A percentile compares a stretch with the other conserved stretches of the same genome.
phyloP scores from a whole-genome alignment of 2,888 invertebrate genomes.

The Yponomeuta sedellus region DNA sequence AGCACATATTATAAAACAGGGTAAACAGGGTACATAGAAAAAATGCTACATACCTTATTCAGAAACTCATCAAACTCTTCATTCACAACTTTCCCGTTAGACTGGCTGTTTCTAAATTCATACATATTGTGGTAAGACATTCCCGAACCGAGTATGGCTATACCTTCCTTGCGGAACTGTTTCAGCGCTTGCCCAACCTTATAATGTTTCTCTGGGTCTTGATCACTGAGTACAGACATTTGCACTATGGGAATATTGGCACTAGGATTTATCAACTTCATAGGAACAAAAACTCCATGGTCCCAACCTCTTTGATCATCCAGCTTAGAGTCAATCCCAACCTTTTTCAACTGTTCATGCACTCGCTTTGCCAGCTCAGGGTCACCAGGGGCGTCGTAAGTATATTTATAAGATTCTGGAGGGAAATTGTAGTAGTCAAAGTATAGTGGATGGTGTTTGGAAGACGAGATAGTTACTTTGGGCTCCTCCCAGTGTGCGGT shows the following conservation, averaged over 20 bases:
- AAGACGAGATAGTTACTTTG: slow-evolving; percentile 61
- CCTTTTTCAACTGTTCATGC: slow-evolving; percentile 43
- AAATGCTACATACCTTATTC: slow-evolving; percentile 34
- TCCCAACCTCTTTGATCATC: slow-evolving; percentile 66
- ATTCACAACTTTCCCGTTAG: slow-evolving; percentile 40
- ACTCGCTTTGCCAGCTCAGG: slow-evolving; percentile 52
- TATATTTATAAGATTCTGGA: slow-evolving; percentile 61
- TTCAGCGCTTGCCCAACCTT: slow-evolving; percentile 50
- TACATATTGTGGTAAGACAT: slow-evolving; percentile 72
- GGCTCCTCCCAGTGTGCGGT: slow-evolving; percentile 68
- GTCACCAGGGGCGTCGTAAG: slow-evolving; percentile 61
- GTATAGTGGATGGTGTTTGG: slow-evolving; percentile 54
- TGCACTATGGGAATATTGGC: slow-evolving; percentile 65
- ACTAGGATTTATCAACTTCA: slow-evolving; percentile 63
- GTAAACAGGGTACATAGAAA: no score
- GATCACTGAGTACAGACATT: slow-evolving; percentile 53
- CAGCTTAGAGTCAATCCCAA: slow-evolving; percentile 53
- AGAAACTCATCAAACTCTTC: slow-evolving; percentile 60
- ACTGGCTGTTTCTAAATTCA: slow-evolving; percentile 41
- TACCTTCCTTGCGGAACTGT: slow-evolving; percentile 57
- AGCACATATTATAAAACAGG: no score
- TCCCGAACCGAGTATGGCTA: slow-evolving; percentile 61
- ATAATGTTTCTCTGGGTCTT: slow-evolving; percentile 57
- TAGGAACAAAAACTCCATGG: slow-evolving; percentile 69
- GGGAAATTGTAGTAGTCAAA: slow-evolving; percentile 70